These are phyloP conservation scores for Larimichthys polyactis DNA, from an alignment of 2,113 vertebrate species.

Conservation along the genomic window DNA sequence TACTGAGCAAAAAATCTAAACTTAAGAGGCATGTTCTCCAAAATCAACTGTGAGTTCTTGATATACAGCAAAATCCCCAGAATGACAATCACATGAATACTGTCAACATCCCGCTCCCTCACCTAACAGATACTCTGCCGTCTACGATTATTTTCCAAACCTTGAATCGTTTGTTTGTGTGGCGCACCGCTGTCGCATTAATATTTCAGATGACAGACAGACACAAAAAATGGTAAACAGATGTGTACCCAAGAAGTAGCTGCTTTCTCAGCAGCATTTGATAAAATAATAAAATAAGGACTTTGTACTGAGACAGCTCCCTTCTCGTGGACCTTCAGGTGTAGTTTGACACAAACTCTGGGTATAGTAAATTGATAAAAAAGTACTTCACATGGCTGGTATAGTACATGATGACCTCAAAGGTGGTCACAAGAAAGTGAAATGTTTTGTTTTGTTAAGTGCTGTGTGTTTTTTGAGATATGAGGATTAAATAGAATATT, in stretches of 20 bases:
- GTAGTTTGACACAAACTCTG: background rate
- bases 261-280: slow-evolving; percentile 37
- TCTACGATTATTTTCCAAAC: slow-evolving; percentile 44
- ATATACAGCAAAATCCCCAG: slow-evolving; percentile 30
- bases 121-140: slow-evolving; percentile 7
- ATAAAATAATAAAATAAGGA: slow-evolving; percentile 27
- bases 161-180: slow-evolving; percentile 27
- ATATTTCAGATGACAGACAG: slow-evolving; percentile 54
- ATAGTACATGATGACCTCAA: background rate
- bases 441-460: slow-evolving; percentile 3
- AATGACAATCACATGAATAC: slow-evolving; percentile 36
- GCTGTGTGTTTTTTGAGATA: slow-evolving; percentile 24
- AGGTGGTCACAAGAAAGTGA: background rate
- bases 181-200: slow-evolving; percentile 36
- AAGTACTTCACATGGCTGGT: background rate
- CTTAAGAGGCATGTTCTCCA: slow-evolving; percentile 10
- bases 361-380: slow-evolving; percentile 5
- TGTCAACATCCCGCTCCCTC: slow-evolving; percentile 34
- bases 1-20: slow-evolving; percentile 16
- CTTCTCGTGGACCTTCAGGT: background rate
- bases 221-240: slow-evolving; percentile 24
- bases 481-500: slow-evolving; percentile 8
- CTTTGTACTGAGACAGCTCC: background rate
- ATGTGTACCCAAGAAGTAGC: slow-evolving; percentile 14
- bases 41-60: slow-evolving; percentile 21